Evolutionary conservation across 2,888 invertebrate species (phyloP).

Genomic region (Coenonympha glycerion): DNA sequence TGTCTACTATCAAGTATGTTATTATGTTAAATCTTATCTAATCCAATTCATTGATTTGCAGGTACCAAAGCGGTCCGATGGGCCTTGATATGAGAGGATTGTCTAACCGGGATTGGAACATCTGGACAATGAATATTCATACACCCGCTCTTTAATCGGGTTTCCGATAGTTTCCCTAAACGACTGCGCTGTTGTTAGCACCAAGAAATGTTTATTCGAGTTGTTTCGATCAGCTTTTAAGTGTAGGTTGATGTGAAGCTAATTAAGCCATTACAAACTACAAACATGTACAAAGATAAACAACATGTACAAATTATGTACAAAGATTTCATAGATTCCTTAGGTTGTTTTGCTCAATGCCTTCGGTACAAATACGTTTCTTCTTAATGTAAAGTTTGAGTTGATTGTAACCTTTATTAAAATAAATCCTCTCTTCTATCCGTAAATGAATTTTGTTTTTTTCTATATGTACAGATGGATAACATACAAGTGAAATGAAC

Average conservation of each 20-base stretch:
- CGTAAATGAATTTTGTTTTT: no score
- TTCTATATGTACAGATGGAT: no score
- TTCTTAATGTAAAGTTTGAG: no score
- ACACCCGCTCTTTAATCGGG: conserved; percentile 43
- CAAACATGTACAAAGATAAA: neutral
- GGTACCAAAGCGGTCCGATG: neutral
- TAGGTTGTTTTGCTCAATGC: no score
- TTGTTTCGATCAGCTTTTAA: neutral
- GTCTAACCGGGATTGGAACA: conserved; percentile 8
- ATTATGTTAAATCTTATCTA: no score
- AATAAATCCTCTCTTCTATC: no score
- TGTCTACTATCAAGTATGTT: no score
- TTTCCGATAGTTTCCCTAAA: conserved; percentile 41
- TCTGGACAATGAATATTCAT: conserved; percentile 51
- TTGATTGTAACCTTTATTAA: no score
- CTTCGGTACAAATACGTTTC: no score
- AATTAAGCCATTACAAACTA: neutral
- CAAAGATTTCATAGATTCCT: neutral
- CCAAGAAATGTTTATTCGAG: conserved; percentile 2
- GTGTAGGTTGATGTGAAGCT: neutral
- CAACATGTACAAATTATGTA: neutral
- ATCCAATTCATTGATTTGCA: conserved; percentile 1
- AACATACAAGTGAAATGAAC: no score
- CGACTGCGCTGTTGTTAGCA: conserved; percentile 25
- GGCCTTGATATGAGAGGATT: neutral